A percentile compares a stretch with the other conserved stretches of the same genome.
These are phyloP conservation scores for Pollimyrus isidori DNA, from an alignment of 2,113 vertebrate species.

Conservation along the genomic window DNA sequence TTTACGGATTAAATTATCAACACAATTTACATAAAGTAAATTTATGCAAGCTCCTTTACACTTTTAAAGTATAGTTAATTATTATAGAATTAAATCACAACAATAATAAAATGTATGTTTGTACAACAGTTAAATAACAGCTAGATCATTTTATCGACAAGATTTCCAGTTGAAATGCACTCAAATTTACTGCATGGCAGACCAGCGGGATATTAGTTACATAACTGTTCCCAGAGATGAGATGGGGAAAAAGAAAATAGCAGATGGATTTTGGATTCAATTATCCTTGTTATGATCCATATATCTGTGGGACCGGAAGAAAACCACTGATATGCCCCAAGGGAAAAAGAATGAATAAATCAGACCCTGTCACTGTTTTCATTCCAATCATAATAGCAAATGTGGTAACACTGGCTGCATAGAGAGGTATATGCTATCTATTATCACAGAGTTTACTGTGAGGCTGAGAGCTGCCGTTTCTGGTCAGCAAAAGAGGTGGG, in stretches of 20 bases:
- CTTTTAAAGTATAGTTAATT: not conserved
- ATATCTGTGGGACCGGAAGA: not conserved
- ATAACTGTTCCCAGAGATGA: conserved; percentile 1
- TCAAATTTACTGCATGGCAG: not conserved
- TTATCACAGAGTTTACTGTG: not conserved
- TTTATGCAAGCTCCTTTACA: not conserved
- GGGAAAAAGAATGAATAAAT: conserved; percentile 1
- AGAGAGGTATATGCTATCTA: not conserved
- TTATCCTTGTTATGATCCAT: not conserved
- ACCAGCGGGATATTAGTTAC: not conserved
- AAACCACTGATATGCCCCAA: not conserved
- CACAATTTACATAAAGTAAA: not conserved
- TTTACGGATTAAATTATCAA: not conserved
- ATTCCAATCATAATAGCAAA: not conserved
- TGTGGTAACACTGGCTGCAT: not conserved
- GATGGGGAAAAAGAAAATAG: not conserved
- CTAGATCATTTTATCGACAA: not conserved
- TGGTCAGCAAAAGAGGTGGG: not conserved
- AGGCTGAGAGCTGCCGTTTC: not conserved
- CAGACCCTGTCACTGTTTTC: not conserved
- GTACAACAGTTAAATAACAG: not conserved
- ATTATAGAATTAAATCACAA: not conserved
- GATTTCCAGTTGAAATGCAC: not conserved
- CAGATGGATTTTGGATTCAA: conserved; percentile 5
- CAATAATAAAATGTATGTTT: not conserved